Percentiles rank a stretch among this genome's conserved stretches.
These are phyloP conservation scores for Antheraea mylitta DNA, from an alignment of 1,140 invertebrate genomes.

Conservation along the genomic window DNA sequence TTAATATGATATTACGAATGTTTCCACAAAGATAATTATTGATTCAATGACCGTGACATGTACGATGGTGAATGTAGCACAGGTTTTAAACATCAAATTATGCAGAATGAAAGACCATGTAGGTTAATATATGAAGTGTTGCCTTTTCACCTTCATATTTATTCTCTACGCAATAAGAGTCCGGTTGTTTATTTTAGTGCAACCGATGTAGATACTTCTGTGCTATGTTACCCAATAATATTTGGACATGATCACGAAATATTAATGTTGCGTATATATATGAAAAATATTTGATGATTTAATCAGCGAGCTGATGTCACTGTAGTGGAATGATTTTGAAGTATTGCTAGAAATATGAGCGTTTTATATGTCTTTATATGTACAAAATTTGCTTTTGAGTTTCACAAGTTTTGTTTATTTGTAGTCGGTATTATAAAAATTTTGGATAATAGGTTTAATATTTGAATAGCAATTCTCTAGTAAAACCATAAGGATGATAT, in stretches of 20 bases:
- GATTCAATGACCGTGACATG: conserved; percentile 12
- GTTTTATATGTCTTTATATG: no score
- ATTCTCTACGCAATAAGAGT: background rate
- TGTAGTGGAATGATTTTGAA: no score
- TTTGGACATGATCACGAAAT: background rate
- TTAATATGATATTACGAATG: no score
- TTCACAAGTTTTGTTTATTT: no score
- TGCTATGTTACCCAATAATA: background rate
- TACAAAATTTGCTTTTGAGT: no score
- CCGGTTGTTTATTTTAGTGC: conserved; percentile 1
- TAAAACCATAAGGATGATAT: no score
- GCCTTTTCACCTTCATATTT: conserved; percentile 9
- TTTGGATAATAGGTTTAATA: no score
- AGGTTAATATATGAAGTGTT: background rate
- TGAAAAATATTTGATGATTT: no score
- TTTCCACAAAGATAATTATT: background rate
- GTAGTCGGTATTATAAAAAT: no score
- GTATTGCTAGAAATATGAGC: no score
- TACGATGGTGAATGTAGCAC: conserved; percentile 5
- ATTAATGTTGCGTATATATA: background rate
- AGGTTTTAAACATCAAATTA: conserved; percentile 5
- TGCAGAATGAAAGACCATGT: background rate
- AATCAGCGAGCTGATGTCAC: no score
- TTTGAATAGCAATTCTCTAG: no score
- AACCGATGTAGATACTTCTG: background rate